Base-by-base conservation (phyloP, 2,888 invertebrate genomes). In the Drosophila algonquin region DNA sequence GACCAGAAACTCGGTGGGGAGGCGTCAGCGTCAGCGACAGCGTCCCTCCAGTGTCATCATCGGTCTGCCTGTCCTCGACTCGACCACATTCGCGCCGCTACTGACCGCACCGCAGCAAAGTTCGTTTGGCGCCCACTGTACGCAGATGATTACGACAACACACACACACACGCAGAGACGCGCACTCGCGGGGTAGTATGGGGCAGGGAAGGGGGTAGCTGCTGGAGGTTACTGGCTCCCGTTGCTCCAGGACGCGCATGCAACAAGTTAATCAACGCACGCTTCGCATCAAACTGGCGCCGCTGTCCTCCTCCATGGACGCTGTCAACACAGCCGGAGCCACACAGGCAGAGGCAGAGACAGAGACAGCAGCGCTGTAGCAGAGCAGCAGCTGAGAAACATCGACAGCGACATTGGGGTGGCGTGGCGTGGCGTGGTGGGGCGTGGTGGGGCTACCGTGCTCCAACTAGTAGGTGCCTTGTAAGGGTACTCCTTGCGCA, bases 251-350 rank as follows among this genome's bases (percentile, higher is more conserved):
- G 76, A 80, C 73, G 85, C 85, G 83, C 78, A 83, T 84, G 87
- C 85, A 85, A 85, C 85, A 85, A 85, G 85, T 85, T 84, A 85
- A 86, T 84, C 84, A 86, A 80, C 84, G 77, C 77, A 81, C 84
- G 82, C 77, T 77, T 79, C 72, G 80, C 77, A 80, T 77, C 73
- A 80, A 85, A 85, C 86, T 85, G 86, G 81, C 81, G 84, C 83
- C 82, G 47, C 77, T 56, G 70, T 61, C 65, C 64, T 56, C 65
- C 53, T 54, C 65, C 55, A 51, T 59, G 65, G 71, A 51, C 65
- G 50, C 73, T 64, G 79, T 79, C 84, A 81, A 72, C 77, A 72
- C 46, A 45, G 32, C 12, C 35, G 76, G 80, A 53, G 63, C 80
- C 51, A 62, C 73, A 47, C 35, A 51, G 32, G 32, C 57, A 57